Evolutionary conservation across 1,140 invertebrate species (phyloP), one percentile per base, ranked within the genome.

Genomic region (Zaprionus ghesquierei): DNA sequence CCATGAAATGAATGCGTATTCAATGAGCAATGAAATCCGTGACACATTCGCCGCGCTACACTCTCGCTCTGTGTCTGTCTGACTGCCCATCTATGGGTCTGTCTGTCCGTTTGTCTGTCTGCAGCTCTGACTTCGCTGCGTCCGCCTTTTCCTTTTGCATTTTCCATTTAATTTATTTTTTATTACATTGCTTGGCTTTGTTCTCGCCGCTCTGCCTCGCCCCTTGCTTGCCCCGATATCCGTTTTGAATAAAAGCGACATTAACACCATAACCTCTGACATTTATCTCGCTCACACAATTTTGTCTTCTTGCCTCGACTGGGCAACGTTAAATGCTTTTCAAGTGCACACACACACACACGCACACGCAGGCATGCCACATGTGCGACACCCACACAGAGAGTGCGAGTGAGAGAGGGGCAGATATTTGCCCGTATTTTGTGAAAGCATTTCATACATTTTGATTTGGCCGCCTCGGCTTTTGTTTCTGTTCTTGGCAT

Each of bases 151-250:
- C 64, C 70, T 60, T 62, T 75, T 77, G 76, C 84, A 87, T 87
- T 87, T 87, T 86, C 82, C 82, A 89, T 87, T 87, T 87, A 87
- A 87, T 87, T 87, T 87, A 87, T 87, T 87, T 87, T 87, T 89
- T 87, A 87, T 87, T 87, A 70, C 84, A 66, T 71, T 54, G 55
- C 44, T 70, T 49, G 65, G 63, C 76, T 87, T 82, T 89, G 85
- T 89, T 89, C 73, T 77, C 50, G 18, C 10, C 33, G 23, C 35
- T n/a, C 22, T 55, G 20, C 41, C 15, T 12, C 38, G 13, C 8
- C 38, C 35, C 9, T 20, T 35, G 31, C 29, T 2, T 56, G 60
- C 62, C 41, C 75, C 73, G 80, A 89, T 87, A 84, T 89, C 84
- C 84, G 84, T 77, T 87, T 87, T 84, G 79, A 89, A 87, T 87